These are phyloP conservation scores for Magallana nippona DNA, from an alignment of 2,888 invertebrate genomes.

Conservation along the genomic window DNA sequence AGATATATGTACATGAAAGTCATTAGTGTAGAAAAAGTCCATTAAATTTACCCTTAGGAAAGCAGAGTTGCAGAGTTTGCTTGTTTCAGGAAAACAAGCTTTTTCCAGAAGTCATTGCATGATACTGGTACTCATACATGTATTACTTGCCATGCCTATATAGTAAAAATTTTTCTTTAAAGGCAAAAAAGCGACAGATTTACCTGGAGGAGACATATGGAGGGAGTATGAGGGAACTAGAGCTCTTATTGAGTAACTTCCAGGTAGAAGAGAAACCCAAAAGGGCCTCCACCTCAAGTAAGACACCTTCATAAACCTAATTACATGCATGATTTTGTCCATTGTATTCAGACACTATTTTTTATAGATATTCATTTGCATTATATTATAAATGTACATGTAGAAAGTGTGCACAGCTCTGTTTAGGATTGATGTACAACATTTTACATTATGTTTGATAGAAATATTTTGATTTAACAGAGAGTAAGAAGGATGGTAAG, in stretches of 20 bases:
- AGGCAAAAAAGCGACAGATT: constrained; percentile 78
- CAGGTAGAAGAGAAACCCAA: constrained; percentile 57
- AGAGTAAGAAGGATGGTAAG: constrained; percentile 52
- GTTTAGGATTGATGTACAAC: neutral
- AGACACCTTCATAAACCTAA: neutral
- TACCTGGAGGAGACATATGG: constrained; percentile 77
- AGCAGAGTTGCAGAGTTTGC: no score
- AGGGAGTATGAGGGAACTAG: constrained; percentile 75
- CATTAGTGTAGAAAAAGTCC: no score
- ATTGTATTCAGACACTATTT: no score
- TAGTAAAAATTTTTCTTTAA: constrained; percentile 27
- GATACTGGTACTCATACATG: no score
- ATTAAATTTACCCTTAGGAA: no score
- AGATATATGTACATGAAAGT: no score
- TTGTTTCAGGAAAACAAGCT: no score
- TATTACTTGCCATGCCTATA: neutral
- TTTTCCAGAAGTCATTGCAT: no score
- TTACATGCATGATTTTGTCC: no score
- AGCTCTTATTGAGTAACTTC: constrained; percentile 72
- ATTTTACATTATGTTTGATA: no score
- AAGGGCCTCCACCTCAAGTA: constrained; percentile 44
- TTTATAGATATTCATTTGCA: no score
- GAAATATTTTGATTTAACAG: constrained; percentile 18
- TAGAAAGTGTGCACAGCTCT: neutral
- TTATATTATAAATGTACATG: no score